phyloP scores from a whole-genome alignment of 2,113 vertebrate species.

The Columba livia region DNA sequence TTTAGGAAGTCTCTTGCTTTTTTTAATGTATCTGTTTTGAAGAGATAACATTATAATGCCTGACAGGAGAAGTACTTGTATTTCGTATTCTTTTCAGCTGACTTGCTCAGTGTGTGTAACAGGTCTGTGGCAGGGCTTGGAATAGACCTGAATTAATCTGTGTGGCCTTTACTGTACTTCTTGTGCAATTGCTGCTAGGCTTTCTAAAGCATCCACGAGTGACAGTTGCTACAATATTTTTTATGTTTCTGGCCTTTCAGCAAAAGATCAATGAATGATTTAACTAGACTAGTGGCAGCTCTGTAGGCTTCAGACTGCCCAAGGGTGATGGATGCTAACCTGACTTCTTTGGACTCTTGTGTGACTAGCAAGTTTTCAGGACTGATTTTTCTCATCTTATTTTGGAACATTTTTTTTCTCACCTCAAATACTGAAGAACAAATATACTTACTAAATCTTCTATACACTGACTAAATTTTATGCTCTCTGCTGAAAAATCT shows the following conservation, averaged over 20 bases:
- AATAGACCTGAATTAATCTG: neutral
- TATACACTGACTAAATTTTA: neutral
- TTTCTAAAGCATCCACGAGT: neutral
- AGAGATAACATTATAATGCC: neutral
- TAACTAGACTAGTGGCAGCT: neutral
- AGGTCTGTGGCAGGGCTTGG: neutral
- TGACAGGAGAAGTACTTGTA: neutral
- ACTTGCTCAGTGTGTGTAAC: neutral
- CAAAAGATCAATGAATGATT: neutral
- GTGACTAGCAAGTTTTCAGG: neutral
- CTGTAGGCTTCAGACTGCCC: neutral
- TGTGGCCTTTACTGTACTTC: neutral
- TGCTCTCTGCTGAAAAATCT: neutral
- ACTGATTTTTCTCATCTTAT: neutral
- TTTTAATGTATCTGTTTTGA: neutral
- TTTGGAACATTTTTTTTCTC: neutral
- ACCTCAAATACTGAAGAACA: neutral
- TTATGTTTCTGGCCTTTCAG: neutral
- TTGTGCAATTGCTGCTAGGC: neutral
- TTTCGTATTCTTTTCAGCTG: neutral
- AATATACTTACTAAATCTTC: neutral
- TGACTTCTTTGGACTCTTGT: neutral
- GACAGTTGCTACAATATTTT: neutral
- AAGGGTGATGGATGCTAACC: neutral
- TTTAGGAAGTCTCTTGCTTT: neutral